These are phyloP conservation scores for Theocolax elegans DNA, from an alignment of 1,140 invertebrate species.

Conservation along the genomic window DNA sequence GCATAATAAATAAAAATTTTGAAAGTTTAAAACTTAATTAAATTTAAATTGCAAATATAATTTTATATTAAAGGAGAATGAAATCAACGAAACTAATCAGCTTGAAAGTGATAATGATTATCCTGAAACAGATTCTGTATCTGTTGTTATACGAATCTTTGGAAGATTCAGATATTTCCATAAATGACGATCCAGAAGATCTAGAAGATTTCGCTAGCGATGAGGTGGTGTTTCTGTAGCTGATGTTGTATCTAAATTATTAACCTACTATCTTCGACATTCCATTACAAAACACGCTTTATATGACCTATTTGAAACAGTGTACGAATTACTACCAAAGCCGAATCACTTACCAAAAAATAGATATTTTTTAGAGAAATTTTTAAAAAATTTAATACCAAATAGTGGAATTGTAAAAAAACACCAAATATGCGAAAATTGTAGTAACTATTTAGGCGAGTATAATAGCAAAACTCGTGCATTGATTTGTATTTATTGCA, in stretches of 20 bases:
- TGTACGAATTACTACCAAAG: slow-evolving; percentile 26
- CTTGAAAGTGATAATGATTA: no score
- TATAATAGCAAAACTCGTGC: not conserved
- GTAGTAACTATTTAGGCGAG: slow-evolving; percentile 35
- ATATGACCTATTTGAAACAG: slow-evolving; percentile 10
- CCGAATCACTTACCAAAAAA: slow-evolving; percentile 35
- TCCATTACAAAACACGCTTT: slow-evolving; percentile 35
- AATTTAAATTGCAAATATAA: no score
- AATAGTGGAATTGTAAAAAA: slow-evolving; percentile 19
- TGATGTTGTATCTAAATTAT: not conserved
- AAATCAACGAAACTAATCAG: no score
- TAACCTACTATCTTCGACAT: slow-evolving; percentile 28
- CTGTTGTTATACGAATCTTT: no score
- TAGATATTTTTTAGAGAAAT: slow-evolving; percentile 32
- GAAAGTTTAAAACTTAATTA: no score
- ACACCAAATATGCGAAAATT: slow-evolving; percentile 42
- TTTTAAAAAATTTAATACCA: slow-evolving; percentile 29
- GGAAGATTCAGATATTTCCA: not conserved
- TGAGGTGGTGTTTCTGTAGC: not conserved
- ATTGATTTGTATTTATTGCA: slow-evolving; percentile 29
- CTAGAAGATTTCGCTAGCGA: not conserved
- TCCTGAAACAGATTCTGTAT: no score
- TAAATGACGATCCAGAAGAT: not conserved
- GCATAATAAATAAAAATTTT: no score
- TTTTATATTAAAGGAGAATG: no score